These are phyloP conservation scores for Muricea muricata DNA, from an alignment of 92 coral and sea anemone species.

Conservation along the genomic window DNA sequence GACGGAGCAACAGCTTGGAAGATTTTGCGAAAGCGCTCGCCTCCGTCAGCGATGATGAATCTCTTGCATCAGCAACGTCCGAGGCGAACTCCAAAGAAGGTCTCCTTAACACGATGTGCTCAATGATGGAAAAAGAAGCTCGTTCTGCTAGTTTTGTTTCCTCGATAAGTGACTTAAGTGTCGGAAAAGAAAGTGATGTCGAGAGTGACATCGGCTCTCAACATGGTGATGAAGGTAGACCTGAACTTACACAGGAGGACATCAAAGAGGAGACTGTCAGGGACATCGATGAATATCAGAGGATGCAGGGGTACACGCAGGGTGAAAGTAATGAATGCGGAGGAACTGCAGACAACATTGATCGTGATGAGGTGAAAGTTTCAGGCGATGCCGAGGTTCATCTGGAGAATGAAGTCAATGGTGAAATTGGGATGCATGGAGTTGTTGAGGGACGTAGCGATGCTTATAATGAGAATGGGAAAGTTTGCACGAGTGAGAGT, in stretches of 20 bases:
- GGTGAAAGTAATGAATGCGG: neutral
- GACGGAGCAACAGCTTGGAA: conserved; percentile 41
- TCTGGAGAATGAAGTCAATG: neutral
- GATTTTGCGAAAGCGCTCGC: conserved; percentile 12
- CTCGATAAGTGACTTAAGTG: conserved; percentile 22
- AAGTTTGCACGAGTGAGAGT: neutral
- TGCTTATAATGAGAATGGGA: neutral
- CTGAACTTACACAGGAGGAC: neutral
- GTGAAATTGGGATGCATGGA: neutral
- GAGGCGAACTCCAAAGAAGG: conserved; percentile 27
- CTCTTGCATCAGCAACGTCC: neutral
- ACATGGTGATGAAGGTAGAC: conserved; percentile 14
- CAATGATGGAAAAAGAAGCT: neutral
- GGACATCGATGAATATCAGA: neutral
- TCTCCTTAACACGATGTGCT: neutral
- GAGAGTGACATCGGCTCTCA: neutral
- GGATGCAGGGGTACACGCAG: neutral
- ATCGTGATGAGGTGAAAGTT: neutral
- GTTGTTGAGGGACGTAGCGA: neutral
- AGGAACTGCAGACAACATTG: neutral
- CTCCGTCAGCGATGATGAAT: conserved; percentile 31
- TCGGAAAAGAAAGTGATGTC: conserved; percentile 29
- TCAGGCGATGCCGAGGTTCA: neutral
- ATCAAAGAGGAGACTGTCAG: neutral
- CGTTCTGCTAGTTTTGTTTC: conserved; percentile 29